Evolutionary conservation across 2,797 vertebrate species (phyloP).

Genomic region (Sebastes jordani): DNA sequence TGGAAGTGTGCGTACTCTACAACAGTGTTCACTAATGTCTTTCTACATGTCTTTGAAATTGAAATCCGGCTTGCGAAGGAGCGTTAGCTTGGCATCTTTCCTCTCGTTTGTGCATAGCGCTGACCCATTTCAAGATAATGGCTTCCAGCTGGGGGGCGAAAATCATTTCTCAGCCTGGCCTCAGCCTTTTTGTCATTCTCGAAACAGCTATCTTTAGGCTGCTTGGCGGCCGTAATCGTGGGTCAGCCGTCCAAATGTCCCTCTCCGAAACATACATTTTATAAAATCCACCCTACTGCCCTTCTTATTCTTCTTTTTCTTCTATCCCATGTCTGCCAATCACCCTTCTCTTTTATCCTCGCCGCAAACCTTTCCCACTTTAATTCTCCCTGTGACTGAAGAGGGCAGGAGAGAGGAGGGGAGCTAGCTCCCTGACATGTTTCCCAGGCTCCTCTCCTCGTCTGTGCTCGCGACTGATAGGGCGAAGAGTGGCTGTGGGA

Average conservation of each 20-base stretch:
- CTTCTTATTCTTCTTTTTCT: background rate
- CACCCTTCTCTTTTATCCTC: conserved; percentile 28
- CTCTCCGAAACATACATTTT: background rate
- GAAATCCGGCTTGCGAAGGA: background rate
- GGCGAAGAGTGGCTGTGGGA: conserved; percentile 40
- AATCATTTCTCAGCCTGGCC: background rate
- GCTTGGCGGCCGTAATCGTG: background rate
- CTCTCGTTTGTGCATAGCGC: background rate
- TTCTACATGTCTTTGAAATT: background rate
- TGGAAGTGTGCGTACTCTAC: background rate
- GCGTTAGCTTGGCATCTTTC: background rate
- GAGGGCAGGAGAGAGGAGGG: conserved; percentile 1
- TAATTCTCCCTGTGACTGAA: conserved; percentile 30
- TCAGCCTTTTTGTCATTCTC: conserved; percentile 1
- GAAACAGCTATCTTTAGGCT: background rate
- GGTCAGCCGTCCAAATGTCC: background rate
- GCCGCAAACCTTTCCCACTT: conserved; percentile 41
- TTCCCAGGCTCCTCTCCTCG: conserved; percentile 45
- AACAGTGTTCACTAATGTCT: background rate
- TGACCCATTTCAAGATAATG: conserved; percentile 15
- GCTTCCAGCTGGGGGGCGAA: background rate
- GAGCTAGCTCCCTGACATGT: conserved; percentile 50
- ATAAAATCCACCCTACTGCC: background rate
- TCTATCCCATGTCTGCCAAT: conserved; percentile 18
- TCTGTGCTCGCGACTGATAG: conserved; percentile 59